Conservation (phyloP, 2,888 invertebrate species). For the Steinernema carpocapsae region DNA sequence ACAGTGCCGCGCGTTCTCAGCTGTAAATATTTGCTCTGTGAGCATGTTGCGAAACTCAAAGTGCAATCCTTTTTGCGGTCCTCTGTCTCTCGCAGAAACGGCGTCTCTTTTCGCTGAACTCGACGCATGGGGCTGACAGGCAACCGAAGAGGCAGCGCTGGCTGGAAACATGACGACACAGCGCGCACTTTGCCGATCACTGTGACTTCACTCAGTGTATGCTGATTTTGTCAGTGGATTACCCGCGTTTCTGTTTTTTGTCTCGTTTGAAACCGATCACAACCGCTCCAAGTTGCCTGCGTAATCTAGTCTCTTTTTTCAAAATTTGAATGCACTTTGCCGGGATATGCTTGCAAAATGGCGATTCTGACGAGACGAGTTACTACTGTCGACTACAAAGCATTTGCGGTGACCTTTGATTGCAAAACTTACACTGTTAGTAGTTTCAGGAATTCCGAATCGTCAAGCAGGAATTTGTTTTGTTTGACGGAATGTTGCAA, state of each 20-base stretch:
- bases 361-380: no score
- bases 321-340: no score
- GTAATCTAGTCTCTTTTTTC: no score
- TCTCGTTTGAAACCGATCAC: background rate
- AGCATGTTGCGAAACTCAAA: slow-evolving; percentile 32
- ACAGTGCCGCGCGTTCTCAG: slow-evolving; percentile 25
- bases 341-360: no score
- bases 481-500: background rate
- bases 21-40: slow-evolving; percentile 24
- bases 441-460: no score
- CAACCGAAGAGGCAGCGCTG: slow-evolving; percentile 24
- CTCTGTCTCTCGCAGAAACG: slow-evolving; percentile 6
- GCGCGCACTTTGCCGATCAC: slow-evolving; percentile 24
- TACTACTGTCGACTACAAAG: no score
- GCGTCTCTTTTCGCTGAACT: slow-evolving; percentile 24
- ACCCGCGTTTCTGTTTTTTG: slow-evolving; percentile 16
- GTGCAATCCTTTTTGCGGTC: slow-evolving; percentile 21
- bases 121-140: slow-evolving; percentile 26
- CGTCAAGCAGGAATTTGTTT: background rate
- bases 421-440: no score
- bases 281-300: background rate
- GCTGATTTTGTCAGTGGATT: slow-evolving; percentile 8
- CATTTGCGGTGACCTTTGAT: no score
- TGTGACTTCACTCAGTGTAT: slow-evolving; percentile 29
- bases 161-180: slow-evolving; percentile 24